Percentiles rank a stretch among this genome's conserved stretches.
These are phyloP conservation scores for Nyleta sp. DNA, from an alignment of 2,888 invertebrate species.

Conservation along the genomic window DNA sequence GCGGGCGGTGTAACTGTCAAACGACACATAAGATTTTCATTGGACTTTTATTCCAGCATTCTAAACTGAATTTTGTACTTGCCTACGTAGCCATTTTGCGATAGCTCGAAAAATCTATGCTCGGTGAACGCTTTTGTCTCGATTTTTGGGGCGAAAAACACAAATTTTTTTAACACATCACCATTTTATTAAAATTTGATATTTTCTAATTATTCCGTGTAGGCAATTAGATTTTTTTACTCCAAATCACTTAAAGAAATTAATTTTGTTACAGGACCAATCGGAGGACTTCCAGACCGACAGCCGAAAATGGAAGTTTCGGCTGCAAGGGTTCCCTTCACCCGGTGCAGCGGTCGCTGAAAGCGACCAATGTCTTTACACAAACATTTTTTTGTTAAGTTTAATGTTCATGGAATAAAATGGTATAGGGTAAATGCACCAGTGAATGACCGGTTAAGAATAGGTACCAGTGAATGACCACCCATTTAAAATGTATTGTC, in stretches of 20 bases:
- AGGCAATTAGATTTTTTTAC: background rate
- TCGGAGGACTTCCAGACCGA: background rate
- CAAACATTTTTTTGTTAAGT: no score
- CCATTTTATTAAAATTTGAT: background rate
- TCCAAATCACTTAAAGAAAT: background rate
- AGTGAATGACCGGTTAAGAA: no score
- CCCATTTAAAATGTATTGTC: no score
- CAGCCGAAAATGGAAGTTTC: background rate
- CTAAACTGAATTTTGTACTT: constrained; percentile 4
- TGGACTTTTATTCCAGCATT: background rate
- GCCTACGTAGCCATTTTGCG: constrained; percentile 16
- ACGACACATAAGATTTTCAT: constrained; percentile 13
- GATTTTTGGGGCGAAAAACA: background rate
- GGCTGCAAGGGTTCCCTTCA: background rate
- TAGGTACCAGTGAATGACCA: no score
- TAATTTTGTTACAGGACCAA: background rate
- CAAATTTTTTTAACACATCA: constrained; percentile 11
- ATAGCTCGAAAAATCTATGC: background rate
- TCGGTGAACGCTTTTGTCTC: constrained; percentile 13
- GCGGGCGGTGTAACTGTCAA: constrained; percentile 2
- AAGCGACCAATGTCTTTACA: no score
- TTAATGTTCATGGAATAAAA: no score
- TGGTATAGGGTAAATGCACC: no score
- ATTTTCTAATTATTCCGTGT: background rate
- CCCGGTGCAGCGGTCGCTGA: background rate